Evolutionary conservation across 2,113 vertebrate genomes (phyloP).

Genomic region (Halichoeres trimaculatus): DNA sequence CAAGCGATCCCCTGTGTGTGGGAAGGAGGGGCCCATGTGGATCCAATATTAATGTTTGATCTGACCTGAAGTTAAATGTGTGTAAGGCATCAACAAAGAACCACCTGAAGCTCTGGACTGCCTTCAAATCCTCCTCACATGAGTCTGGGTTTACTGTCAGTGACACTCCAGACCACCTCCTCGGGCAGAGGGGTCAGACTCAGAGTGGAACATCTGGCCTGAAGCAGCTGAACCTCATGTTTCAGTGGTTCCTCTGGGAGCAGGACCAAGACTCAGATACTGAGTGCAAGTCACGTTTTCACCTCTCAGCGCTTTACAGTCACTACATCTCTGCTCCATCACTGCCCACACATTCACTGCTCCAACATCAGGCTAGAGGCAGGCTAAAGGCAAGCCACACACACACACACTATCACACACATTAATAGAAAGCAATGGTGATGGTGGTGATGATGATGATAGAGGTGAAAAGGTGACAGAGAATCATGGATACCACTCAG

Average conservation of each 20-base stretch:
- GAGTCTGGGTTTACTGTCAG: no score
- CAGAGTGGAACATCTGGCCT: no score
- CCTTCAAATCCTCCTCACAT: no score
- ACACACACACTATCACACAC: conserved; percentile 28
- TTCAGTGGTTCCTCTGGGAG: no score
- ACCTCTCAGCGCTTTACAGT: conserved; percentile 11
- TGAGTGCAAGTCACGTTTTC: conserved; percentile 24
- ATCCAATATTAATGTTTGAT: no score
- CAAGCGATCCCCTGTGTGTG: no score
- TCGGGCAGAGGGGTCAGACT: no score
- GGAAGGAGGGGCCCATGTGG: no score
- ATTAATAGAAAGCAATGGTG: background rate
- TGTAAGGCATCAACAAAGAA: background rate
- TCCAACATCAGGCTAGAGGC: conserved; percentile 5
- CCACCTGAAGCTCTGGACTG: background rate
- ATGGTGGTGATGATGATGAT: conserved; percentile 27
- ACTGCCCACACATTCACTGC: conserved; percentile 48
- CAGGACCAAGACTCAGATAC: background rate
- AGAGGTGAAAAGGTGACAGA: conserved; percentile 57
- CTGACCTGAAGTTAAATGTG: background rate
- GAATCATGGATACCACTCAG: conserved; percentile 38
- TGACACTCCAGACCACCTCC: no score
- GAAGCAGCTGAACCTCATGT: no score
- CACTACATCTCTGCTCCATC: conserved; percentile 20
- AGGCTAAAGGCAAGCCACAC: background rate